Evolutionary conservation across 2,888 invertebrate genomes (phyloP).

Genomic region (Marronus borbonicus): DNA sequence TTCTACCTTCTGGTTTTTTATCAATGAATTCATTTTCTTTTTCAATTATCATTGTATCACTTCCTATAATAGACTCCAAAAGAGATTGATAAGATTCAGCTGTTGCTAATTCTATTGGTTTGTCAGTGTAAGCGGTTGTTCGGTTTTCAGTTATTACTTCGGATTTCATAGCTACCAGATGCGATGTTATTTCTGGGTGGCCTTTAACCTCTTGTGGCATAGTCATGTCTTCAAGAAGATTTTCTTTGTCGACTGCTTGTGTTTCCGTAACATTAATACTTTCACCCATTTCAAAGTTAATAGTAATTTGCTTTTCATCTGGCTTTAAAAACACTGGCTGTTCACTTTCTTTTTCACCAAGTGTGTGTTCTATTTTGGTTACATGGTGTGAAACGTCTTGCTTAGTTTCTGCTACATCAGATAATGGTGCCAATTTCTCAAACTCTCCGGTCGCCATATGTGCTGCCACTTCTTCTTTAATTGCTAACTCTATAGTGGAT

Average conservation of each 20-base stretch:
- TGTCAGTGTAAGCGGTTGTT: slow-evolving; percentile 60
- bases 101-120: slow-evolving; percentile 66
- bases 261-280: slow-evolving; percentile 76
- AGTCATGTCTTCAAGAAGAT: slow-evolving; percentile 68
- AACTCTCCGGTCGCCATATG: slow-evolving; percentile 71
- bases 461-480: slow-evolving; percentile 70
- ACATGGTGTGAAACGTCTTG: slow-evolving; percentile 71
- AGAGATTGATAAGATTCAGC: slow-evolving; percentile 72
- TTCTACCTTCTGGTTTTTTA: slow-evolving; percentile 70
- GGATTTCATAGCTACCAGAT: slow-evolving; percentile 75
- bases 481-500: slow-evolving; percentile 71
- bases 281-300: slow-evolving; percentile 74
- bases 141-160: slow-evolving; percentile 73
- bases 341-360: slow-evolving; percentile 73
- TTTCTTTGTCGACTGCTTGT: slow-evolving; percentile 72
- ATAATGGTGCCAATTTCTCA: slow-evolving; percentile 68
- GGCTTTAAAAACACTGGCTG: slow-evolving; percentile 70
- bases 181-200: slow-evolving; percentile 71
- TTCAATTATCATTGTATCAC: slow-evolving; percentile 75
- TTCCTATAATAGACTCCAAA: slow-evolving; percentile 74
- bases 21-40: slow-evolving; percentile 72
- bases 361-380: slow-evolving; percentile 69
- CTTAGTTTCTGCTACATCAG: slow-evolving; percentile 68
- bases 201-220: slow-evolving; percentile 71
- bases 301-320: slow-evolving; percentile 72